A percentile compares a stretch with the other conserved stretches of the same genome.
Conservation (phyloP, 1,140 invertebrate species). For the Monochamus saltuarius region DNA sequence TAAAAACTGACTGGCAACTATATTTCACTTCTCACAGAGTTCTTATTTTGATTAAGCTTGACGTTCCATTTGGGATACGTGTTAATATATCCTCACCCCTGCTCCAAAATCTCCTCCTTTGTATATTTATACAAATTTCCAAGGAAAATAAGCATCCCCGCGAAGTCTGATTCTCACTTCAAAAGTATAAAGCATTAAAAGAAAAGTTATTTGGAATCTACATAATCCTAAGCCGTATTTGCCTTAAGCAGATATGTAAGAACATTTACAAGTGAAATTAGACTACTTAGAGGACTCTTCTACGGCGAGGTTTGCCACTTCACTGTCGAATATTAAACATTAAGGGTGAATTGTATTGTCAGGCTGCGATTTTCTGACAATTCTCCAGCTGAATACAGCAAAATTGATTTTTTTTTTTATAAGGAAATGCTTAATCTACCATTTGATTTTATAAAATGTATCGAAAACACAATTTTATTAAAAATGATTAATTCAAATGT, state of each 20-base stretch:
- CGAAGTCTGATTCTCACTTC: slow-evolving; percentile 25
- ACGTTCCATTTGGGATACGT: neutral
- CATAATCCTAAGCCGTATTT: slow-evolving; percentile 42
- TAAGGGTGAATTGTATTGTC: neutral
- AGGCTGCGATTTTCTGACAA: neutral
- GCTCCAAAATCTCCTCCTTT: slow-evolving; percentile 2
- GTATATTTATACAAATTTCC: slow-evolving; percentile 27
- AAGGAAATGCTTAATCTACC: too few species aligned
- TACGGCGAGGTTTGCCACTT: slow-evolving; percentile 15
- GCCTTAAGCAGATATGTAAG: slow-evolving; percentile 30
- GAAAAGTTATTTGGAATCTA: slow-evolving; percentile 48
- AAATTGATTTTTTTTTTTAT: too few species aligned
- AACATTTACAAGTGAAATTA: slow-evolving; percentile 49
- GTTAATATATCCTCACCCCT: neutral
- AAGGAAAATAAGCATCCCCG: slow-evolving; percentile 25
- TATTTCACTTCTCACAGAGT: neutral
- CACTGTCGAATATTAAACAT: neutral
- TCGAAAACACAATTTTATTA: too few species aligned
- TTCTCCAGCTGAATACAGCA: too few species aligned
- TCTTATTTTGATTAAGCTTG: neutral
- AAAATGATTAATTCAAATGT: too few species aligned
- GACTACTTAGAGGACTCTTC: slow-evolving; percentile 43
- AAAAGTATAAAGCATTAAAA: slow-evolving; percentile 47
- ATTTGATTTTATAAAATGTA: too few species aligned
- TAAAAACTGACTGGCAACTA: too few species aligned